Evolutionary conservation across 2,797 vertebrate species (phyloP).

Genomic region (Cichlasoma orientale): DNA sequence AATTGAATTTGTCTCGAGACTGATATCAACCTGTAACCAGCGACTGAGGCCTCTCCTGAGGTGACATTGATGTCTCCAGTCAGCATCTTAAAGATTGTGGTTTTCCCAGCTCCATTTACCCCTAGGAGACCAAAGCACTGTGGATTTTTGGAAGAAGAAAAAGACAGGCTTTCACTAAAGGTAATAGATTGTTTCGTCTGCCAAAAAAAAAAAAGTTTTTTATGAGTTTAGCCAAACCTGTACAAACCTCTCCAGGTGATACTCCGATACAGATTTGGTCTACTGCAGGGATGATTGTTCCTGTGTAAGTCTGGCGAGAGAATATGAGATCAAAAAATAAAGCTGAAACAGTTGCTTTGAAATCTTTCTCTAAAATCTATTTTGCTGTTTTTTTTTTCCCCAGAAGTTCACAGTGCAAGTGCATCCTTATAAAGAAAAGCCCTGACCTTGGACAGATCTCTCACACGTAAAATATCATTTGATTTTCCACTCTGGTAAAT

Average conservation of each 20-base stretch:
- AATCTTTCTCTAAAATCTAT: neutral
- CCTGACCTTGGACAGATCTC: constrained; percentile 89
- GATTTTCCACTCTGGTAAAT: constrained; percentile 81
- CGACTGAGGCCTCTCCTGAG: constrained; percentile 87
- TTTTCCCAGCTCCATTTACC: constrained; percentile 95
- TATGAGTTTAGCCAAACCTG: neutral
- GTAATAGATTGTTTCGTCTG: neutral
- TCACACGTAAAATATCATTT: constrained; percentile 85
- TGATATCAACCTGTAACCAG: constrained; percentile 84
- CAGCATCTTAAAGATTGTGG: constrained; percentile 95
- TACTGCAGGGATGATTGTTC: constrained; percentile 85
- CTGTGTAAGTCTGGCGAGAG: constrained; percentile 83
- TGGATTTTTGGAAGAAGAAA: neutral
- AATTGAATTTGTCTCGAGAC: too few relatives aligned
- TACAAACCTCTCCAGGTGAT: constrained; percentile 89
- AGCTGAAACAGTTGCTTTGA: neutral
- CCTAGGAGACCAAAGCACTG: constrained; percentile 97
- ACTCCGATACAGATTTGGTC: constrained; percentile 90
- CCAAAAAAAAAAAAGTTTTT: neutral
- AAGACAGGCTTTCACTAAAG: neutral
- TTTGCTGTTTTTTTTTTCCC: neutral
- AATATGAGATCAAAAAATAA: neutral
- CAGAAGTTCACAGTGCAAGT: too few relatives aligned
- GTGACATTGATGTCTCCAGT: constrained; percentile 91
- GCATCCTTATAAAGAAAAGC: neutral